Evolutionary conservation across 2,113 vertebrate species (phyloP).

Genomic region (Sorex fumeus): DNA sequence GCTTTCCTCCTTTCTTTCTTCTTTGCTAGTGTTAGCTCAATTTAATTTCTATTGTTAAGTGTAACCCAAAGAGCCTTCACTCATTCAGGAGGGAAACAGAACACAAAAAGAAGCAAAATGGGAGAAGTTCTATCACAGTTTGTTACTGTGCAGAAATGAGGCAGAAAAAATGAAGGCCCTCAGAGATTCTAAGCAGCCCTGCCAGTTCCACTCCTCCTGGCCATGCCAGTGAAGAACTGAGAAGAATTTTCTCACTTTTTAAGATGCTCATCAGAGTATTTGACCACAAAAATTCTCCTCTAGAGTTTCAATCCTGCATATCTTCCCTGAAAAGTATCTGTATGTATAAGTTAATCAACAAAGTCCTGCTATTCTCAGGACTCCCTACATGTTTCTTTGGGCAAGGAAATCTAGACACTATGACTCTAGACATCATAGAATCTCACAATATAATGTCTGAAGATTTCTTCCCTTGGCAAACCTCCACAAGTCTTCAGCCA

Average conservation of each 20-base stretch:
- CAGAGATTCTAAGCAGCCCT: not conserved
- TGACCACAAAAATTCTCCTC: constrained; percentile 4
- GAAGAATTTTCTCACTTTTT: not conserved
- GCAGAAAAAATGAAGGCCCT: constrained; percentile 33
- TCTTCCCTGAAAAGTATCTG: constrained; percentile 33
- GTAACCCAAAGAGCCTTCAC: constrained; percentile 67
- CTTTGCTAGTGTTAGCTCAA: constrained; percentile 45
- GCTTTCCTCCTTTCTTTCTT: constrained; percentile 62
- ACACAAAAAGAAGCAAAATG: constrained; percentile 66
- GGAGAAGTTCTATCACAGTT: constrained; percentile 55
- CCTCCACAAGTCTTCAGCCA: constrained; percentile 69
- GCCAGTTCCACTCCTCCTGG: not conserved
- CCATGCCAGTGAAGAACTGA: not conserved
- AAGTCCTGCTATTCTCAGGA: not conserved
- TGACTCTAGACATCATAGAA: constrained; percentile 65
- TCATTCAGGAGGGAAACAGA: constrained; percentile 63
- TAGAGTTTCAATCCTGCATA: not conserved
- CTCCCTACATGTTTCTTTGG: not conserved
- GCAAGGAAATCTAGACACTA: constrained; percentile 41
- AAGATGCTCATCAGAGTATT: not conserved
- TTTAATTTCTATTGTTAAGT: constrained; percentile 77
- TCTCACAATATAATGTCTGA: constrained; percentile 48
- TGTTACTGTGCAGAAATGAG: constrained; percentile 62
- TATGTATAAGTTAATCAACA: not conserved
- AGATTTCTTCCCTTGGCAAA: constrained; percentile 67